These are phyloP conservation scores for Drosophila bunnanda DNA, from an alignment of 2,888 invertebrate genomes.

Conservation along the genomic window DNA sequence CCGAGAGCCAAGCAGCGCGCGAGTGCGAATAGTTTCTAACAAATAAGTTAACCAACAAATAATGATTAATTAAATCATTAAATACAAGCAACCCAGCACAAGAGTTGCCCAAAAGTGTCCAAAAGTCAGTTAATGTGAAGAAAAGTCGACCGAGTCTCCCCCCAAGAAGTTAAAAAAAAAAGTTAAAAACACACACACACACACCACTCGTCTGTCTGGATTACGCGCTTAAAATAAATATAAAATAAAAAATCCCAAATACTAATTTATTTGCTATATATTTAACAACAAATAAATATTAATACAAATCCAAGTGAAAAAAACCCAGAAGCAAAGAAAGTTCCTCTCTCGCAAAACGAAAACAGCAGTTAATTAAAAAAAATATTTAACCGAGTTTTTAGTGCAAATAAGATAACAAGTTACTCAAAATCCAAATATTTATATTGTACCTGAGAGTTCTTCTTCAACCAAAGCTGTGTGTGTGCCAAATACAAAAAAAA, in stretches of 20 bases:
- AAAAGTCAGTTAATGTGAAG: slow-evolving; percentile 65
- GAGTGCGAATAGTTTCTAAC: slow-evolving; percentile 34
- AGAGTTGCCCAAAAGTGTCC: slow-evolving; percentile 16
- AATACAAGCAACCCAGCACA: slow-evolving; percentile 2
- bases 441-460: slow-evolving; percentile 33
- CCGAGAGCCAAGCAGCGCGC: slow-evolving; percentile 36
- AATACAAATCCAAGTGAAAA: slow-evolving; percentile 33
- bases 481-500: slow-evolving; percentile 69
- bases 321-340: slow-evolving; percentile 60
- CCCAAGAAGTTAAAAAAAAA: slow-evolving; percentile 6
- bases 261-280: slow-evolving; percentile 57
- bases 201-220: slow-evolving; percentile 67
- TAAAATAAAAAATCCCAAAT: slow-evolving; percentile 10
- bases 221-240: slow-evolving; percentile 72
- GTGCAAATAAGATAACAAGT: slow-evolving; percentile 53
- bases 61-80: slow-evolving; percentile 25
- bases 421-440: slow-evolving; percentile 27
- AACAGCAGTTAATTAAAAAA: slow-evolving; percentile 25
- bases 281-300: slow-evolving; percentile 24
- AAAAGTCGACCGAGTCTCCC: slow-evolving; percentile 73
- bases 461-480: slow-evolving; percentile 60
- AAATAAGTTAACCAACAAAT: slow-evolving; percentile 18
- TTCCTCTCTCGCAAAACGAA: slow-evolving; percentile 47
- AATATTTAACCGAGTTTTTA: slow-evolving; percentile 47
- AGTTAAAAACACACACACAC: slow-evolving; percentile 18